A percentile compares a stretch with the other conserved stretches of the same genome.
Evolutionary conservation across 2,113 vertebrate species (phyloP).

Genomic region (Trichomycterus rosablanca): DNA sequence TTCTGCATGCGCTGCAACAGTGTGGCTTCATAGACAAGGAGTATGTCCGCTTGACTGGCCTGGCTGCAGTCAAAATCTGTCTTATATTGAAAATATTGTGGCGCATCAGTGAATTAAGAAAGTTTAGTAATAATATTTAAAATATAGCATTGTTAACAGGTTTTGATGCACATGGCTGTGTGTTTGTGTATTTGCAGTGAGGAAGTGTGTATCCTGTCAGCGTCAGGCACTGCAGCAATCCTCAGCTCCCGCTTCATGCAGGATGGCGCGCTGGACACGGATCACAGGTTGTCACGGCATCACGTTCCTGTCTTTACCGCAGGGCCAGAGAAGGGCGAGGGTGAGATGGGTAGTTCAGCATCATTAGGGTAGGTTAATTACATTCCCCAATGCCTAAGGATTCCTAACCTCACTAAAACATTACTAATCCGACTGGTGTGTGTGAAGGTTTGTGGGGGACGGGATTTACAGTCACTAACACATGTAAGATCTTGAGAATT

Average conservation of each 20-base stretch:
- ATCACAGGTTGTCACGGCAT: conserved; percentile 87
- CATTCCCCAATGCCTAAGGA: conserved; percentile 12
- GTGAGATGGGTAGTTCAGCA: conserved; percentile 72
- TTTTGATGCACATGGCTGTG: too few relatives aligned
- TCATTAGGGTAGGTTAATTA: conserved; percentile 67
- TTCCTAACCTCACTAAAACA: conserved; percentile 36
- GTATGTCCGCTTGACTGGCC: too few relatives aligned
- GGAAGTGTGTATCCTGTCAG: conserved; percentile 97
- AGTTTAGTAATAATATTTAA: too few relatives aligned
- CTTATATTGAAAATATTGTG: too few relatives aligned
- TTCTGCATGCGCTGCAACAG: too few relatives aligned
- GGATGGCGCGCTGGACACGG: conserved; percentile 86
- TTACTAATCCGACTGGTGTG: conserved; percentile 39
- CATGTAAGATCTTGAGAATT: neutral
- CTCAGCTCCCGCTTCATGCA: conserved; percentile 93
- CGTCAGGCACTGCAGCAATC: conserved; percentile 91
- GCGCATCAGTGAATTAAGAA: too few relatives aligned
- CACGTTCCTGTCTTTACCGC: conserved; percentile 69
- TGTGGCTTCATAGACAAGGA: too few relatives aligned
- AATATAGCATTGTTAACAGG: too few relatives aligned
- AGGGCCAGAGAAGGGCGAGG: conserved; percentile 75
- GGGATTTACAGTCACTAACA: conserved; percentile 30
- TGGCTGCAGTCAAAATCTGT: too few relatives aligned
- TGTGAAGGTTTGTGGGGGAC: conserved; percentile 10
- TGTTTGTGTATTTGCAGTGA: conserved; percentile 67